Base-by-base conservation (phyloP, 2,113 vertebrate genomes). In the Periophthalmus modestus region DNA sequence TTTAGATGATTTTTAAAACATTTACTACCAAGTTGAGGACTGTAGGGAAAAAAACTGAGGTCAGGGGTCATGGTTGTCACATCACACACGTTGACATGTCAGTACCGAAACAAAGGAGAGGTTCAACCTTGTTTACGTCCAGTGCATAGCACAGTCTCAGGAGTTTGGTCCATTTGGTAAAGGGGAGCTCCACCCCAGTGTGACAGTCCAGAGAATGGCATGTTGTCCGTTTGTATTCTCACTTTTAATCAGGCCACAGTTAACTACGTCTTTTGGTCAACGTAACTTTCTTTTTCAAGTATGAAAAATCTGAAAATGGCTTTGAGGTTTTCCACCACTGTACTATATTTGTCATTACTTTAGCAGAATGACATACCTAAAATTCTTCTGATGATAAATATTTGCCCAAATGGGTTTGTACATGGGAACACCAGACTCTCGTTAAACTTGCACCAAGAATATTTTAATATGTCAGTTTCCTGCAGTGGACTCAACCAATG, bases 91-190 rank as follows among this genome's bases (percentile, higher is more conserved):
- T 82, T 74, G 75, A 86, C 74, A 79, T 72, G 43, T 87, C 48
- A 73, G 39, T 82, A 78, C 82, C 77, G 72, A 81, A 66, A 66
- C 52, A 55, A 74, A 11, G 24, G 70, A 54, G 47, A 68, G 52
- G 69, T 71, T 66, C 36, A 80, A 82, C 74, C 66, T 81, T 76
- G 69, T 54, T n/a, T 11, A 77, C 68, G 24, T 83, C 70, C 65
- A 82, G 82, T 77, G 85, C 77, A 82, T 59, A 81, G 79, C 77
- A 68, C 77, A 69, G 83, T 86, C 75, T 78, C 54, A 76, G 77
- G 52, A 75, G 75, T 82, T 83, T 86, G 86, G 83, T 88, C 78
- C 73, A 74, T 12, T 43, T 50, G 82, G 58, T 75, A 46, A 69
- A 71, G 52, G 67, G 79, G 54, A 72, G 66, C 50, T 57, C 82